Percentiles rank a stretch among this genome's conserved stretches.
These are phyloP conservation scores for Rhinichthys klamathensis DNA, from an alignment of 2,113 vertebrate genomes.

Conservation along the genomic window DNA sequence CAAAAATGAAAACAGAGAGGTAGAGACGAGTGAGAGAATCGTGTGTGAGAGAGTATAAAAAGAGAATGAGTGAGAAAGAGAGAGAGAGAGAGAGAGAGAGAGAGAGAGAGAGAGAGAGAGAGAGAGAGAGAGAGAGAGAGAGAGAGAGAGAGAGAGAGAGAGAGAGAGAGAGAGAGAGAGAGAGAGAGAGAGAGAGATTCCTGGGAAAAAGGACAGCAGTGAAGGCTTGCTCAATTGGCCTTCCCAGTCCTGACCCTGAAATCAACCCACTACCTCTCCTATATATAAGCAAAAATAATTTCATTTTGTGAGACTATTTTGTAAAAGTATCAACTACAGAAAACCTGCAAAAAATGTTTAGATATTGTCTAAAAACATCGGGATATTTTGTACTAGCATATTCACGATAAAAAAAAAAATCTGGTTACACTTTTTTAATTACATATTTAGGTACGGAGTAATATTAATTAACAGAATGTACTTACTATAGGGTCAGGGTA, in stretches of 20 bases:
- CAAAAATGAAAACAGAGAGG: slow-evolving; percentile 71
- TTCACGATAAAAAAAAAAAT: too few relatives aligned
- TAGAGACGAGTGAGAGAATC: slow-evolving; percentile 65
- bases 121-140: slow-evolving; percentile 49
- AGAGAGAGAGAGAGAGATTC: slow-evolving; percentile 59
- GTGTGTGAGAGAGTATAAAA: slow-evolving; percentile 3
- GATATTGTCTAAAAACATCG: background rate
- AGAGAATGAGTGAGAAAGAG: slow-evolving; percentile 22
- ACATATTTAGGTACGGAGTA: too few relatives aligned
- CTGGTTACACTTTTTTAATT: too few relatives aligned
- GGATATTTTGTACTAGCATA: background rate
- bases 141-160: slow-evolving; percentile 49
- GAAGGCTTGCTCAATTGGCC: slow-evolving; percentile 62
- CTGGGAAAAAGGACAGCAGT: slow-evolving; percentile 72
- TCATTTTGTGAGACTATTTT: background rate
- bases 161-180: slow-evolving; percentile 49
- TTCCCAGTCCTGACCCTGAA: slow-evolving; percentile 63
- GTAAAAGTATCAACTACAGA: background rate
- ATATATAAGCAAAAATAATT: background rate
- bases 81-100: slow-evolving; percentile 49
- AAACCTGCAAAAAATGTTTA: background rate
- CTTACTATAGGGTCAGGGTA: too few relatives aligned
- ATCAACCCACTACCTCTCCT: slow-evolving; percentile 24
- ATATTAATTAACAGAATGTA: too few relatives aligned
- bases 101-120: slow-evolving; percentile 56